These are phyloP conservation scores for Sclerodermus sp. DNA, from an alignment of 2,888 invertebrate genomes.

Conservation along the genomic window DNA sequence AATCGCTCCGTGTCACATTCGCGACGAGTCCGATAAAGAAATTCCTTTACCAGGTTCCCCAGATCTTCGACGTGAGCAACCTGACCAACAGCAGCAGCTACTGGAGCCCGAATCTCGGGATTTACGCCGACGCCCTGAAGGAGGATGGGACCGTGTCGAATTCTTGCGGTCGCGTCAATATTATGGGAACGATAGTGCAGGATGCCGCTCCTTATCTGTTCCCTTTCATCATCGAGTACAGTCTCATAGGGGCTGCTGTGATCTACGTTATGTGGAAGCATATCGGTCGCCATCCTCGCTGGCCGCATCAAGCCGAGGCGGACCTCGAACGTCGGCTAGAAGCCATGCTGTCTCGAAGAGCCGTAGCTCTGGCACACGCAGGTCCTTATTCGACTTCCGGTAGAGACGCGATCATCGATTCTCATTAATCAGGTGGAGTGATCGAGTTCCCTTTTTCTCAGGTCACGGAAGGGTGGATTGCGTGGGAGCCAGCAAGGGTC, in stretches of 20 bases:
- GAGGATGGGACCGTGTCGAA: slow-evolving; percentile 47
- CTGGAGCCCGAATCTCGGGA: slow-evolving; percentile 42
- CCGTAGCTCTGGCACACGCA: slow-evolving; percentile 83
- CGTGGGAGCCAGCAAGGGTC: slow-evolving; percentile 90
- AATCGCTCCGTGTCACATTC: too few relatives aligned
- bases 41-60: slow-evolving; percentile 24
- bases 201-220: slow-evolving; percentile 94
- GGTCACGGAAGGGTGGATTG: slow-evolving; percentile 85
- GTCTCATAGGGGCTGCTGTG: slow-evolving; percentile 91
- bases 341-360: slow-evolving; percentile 84
- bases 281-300: slow-evolving; percentile 86
- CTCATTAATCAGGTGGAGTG: too few relatives aligned
- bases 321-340: slow-evolving; percentile 86
- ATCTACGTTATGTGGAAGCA: slow-evolving; percentile 97
- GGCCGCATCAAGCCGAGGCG: slow-evolving; percentile 72
- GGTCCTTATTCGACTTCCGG: slow-evolving; percentile 49
- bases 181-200: slow-evolving; percentile 90
- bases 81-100: slow-evolving; percentile 44
- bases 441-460: slow-evolving; percentile 11
- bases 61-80: slow-evolving; percentile 56
- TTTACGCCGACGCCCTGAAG: slow-evolving; percentile 48
- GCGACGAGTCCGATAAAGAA: too few relatives aligned
- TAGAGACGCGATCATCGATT: neutral
- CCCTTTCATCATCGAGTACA: slow-evolving; percentile 95
- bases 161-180: slow-evolving; percentile 80